Base-by-base conservation (phyloP, 2,888 invertebrate species). In the Thalpophila matura region DNA sequence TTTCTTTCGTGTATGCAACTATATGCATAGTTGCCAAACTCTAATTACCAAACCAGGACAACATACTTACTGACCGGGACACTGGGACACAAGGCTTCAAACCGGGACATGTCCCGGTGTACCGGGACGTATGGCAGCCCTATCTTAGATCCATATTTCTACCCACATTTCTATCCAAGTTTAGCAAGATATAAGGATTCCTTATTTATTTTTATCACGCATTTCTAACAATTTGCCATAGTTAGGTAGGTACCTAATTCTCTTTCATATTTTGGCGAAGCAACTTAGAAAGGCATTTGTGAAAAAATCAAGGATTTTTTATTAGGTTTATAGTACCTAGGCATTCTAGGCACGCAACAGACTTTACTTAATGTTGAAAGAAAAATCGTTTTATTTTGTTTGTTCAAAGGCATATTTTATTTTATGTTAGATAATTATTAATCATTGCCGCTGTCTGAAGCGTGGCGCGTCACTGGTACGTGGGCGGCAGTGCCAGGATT, bases 271-370 rank as follows among this genome's bases (percentile, higher is more conserved):
- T 61, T 27, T 43, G 49, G 55, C 57, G 20, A 45, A 37, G 10
- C 24, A 78, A 69, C 38, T 56, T 9, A 10, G 5, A 33, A 46
- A 60, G 40, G 47, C 24, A 66, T 74, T 63, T 67, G 33, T 55
- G 20, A 54, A 76, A 49, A 57, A 68, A 60, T 57, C 14, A 49
- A 31, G 14, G 38, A 2, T 42, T 24, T 46, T 37, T 40, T 62
- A n/a, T n/a, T n/a, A n/a, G n/a, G n/a, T n/a, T 56, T 63, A 58
- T 57, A 62, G 54, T 55, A 45, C 42, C 42, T 43, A 60, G 61
- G 14, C 24, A 38, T 77, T 62, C 43, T 40, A 57, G 49, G 46
- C 77, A 77, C 80, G 77, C 77, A 60, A 56, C 53, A 64, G 61
- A 62, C 63, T 72, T 71, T 74, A 68, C 60, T 40, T 64, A 59